These are phyloP conservation scores for Watsonalla cultraria DNA, from an alignment of 2,888 invertebrate species.

Conservation along the genomic window DNA sequence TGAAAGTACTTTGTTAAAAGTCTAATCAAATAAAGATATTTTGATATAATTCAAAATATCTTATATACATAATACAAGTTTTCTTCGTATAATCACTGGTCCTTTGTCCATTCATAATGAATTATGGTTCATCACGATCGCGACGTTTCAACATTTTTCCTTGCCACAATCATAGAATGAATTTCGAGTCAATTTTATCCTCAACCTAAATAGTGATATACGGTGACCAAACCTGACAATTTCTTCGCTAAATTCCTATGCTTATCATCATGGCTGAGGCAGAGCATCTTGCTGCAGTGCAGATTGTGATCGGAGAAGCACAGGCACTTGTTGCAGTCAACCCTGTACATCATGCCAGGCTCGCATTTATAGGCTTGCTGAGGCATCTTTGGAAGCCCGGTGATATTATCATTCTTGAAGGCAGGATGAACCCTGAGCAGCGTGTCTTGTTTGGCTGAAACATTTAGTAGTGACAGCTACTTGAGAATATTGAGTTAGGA, in stretches of 20 bases:
- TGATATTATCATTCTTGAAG: constrained; percentile 15
- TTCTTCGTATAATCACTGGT: too few relatives aligned
- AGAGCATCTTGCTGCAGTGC: constrained; percentile 42
- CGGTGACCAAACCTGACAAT: constrained; percentile 31
- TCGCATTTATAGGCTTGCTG: constrained; percentile 35
- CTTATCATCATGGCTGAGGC: constrained; percentile 39
- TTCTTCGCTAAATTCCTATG: constrained; percentile 34
- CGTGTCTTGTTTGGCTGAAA: constrained; percentile 1
- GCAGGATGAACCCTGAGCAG: constrained; percentile 24
- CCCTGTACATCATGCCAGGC: constrained; percentile 39
- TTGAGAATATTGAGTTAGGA: background rate
- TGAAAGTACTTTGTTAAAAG: too few relatives aligned
- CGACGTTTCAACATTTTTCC: too few relatives aligned
- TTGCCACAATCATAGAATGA: too few relatives aligned
- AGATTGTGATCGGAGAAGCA: constrained; percentile 42
- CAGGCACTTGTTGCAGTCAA: constrained; percentile 54
- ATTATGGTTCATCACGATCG: too few relatives aligned
- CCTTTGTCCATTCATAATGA: too few relatives aligned
- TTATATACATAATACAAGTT: too few relatives aligned
- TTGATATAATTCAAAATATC: too few relatives aligned
- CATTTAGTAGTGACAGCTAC: background rate
- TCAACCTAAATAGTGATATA: too few relatives aligned
- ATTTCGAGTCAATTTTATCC: too few relatives aligned
- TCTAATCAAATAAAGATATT: too few relatives aligned
- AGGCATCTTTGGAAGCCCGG: constrained; percentile 22